phyloP scores from a whole-genome alignment of 2,797 vertebrate species.

The Trematomus bernacchii region DNA sequence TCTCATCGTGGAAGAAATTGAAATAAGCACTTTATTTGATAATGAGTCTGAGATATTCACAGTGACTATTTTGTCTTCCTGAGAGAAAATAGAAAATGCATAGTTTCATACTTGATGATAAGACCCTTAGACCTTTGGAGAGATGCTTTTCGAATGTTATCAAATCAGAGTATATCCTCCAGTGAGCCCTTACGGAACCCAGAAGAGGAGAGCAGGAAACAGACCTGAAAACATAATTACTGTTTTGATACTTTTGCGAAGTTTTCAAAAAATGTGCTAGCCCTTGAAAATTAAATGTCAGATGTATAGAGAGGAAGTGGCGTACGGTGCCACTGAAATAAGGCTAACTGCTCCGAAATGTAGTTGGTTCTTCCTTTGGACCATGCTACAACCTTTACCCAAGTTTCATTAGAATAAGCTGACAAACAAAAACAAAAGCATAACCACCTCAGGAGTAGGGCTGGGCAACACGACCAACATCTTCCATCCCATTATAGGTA shows the following conservation, averaged over 20 bases:
- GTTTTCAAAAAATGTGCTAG: background rate
- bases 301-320: background rate
- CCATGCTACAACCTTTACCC: too few species aligned
- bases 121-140: constrained; percentile 15
- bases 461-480: too few species aligned
- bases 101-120: constrained; percentile 23
- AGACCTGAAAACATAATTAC: background rate
- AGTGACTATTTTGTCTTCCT: constrained; percentile 27
- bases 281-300: background rate
- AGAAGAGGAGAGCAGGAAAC: background rate
- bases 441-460: too few species aligned
- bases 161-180: constrained; percentile 36
- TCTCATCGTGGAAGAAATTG: constrained; percentile 29
- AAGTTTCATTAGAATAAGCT: too few species aligned
- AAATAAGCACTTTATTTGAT: constrained; percentile 36
- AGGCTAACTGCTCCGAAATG: too few species aligned
- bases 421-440: too few species aligned
- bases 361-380: too few species aligned
- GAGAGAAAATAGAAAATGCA: constrained; percentile 40
- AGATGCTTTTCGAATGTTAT: constrained; percentile 21
- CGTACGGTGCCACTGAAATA: background rate
- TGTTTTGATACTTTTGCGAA: background rate
- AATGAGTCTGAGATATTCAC: constrained; percentile 60
- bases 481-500: too few species aligned
- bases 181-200: constrained; percentile 1